phyloP scores from a whole-genome alignment of 2,797 vertebrate genomes.

The Myotis vivesi region DNA sequence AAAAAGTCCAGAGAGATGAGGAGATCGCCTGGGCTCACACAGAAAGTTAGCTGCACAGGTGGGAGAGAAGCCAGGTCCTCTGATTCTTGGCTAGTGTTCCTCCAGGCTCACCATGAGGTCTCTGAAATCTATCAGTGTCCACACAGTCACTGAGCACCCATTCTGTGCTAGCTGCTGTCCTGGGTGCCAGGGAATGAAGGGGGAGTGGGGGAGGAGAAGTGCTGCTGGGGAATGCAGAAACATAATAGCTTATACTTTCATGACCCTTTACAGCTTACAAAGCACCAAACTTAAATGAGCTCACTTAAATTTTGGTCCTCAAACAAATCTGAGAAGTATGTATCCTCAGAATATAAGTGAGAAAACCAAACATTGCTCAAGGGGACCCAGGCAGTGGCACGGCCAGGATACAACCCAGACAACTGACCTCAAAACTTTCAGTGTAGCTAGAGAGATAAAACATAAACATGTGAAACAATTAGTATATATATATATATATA shows the following conservation, averaged over 20 bases:
- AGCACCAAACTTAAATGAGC: not conserved
- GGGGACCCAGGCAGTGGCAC: not conserved
- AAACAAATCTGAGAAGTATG: not conserved
- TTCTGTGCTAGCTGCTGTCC: not conserved
- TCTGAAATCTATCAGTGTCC: not conserved
- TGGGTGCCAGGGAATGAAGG: not conserved
- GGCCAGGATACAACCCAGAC: not conserved
- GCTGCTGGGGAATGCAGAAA: not conserved
- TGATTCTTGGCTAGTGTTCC: not conserved
- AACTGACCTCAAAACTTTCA: not conserved
- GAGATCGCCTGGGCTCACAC: not conserved
- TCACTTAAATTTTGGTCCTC: not conserved
- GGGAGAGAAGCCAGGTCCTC: not conserved
- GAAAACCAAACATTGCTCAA: not conserved
- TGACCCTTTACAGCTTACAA: not conserved
- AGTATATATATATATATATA: not conserved
- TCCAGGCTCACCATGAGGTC: not conserved
- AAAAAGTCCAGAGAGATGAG: not conserved
- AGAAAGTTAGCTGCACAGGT: not conserved
- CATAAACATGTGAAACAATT: not conserved
- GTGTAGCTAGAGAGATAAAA: not conserved
- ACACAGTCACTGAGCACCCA: not conserved
- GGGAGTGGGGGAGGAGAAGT: fast-evolving
- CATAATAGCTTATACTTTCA: not conserved
- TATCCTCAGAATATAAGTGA: not conserved